These are phyloP conservation scores for Dufourea novaeangliae DNA, from an alignment of 1,140 invertebrate species.

Conservation along the genomic window DNA sequence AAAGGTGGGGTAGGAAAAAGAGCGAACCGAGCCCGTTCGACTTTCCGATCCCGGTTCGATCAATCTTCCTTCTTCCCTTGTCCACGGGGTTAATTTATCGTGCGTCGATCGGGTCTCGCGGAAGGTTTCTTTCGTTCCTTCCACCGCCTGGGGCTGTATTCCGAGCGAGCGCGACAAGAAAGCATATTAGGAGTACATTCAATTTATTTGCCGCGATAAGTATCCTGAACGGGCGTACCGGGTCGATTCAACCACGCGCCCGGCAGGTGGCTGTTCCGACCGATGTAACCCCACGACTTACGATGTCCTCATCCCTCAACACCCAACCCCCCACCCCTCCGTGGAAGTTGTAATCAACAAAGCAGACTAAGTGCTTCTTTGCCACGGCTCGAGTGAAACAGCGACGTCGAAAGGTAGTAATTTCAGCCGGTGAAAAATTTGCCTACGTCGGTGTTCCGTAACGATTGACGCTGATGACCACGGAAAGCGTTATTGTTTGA, in stretches of 20 bases:
- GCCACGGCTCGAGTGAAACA: not conserved
- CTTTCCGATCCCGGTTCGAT: constrained; percentile 41
- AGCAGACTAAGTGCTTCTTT: constrained; percentile 7
- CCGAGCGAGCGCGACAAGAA: constrained; percentile 19
- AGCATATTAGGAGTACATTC: constrained; percentile 38
- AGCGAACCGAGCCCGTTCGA: not conserved
- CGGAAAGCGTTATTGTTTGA: not conserved
- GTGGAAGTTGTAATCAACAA: constrained; percentile 15
- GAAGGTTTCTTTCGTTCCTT: not conserved
- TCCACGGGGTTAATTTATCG: constrained; percentile 62
- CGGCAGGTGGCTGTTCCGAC: not conserved
- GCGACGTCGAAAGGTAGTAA: not conserved
- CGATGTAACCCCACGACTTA: not conserved
- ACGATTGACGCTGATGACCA: not conserved
- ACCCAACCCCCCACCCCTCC: no score
- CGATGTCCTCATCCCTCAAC: no score
- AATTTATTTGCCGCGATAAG: constrained; percentile 25
- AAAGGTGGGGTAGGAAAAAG: constrained; percentile 7
- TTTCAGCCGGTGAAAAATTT: constrained; percentile 24
- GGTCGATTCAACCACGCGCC: not conserved
- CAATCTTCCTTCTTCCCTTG: constrained; percentile 49
- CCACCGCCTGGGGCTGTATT: not conserved
- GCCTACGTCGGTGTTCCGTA: not conserved
- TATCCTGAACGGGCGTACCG: not conserved
- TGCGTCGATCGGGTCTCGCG: constrained; percentile 41